A percentile compares a stretch with the other conserved stretches of the same genome.
Evolutionary conservation across 2,797 vertebrate species (phyloP).

Genomic region (Spondyliosoma cantharus): DNA sequence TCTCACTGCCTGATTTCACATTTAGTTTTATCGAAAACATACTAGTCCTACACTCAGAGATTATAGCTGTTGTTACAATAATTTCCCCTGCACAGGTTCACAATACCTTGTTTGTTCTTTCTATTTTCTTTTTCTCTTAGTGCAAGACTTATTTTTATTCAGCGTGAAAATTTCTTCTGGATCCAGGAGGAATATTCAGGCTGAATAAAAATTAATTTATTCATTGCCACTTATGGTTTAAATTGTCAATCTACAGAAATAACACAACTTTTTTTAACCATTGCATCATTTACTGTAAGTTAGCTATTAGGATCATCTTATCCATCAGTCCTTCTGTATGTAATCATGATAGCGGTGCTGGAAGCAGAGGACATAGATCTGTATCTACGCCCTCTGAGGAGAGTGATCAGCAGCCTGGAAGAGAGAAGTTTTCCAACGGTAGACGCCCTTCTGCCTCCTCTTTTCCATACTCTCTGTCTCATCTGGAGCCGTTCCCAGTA

Average conservation of each 20-base stretch:
- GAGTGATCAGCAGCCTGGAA: slow-evolving; percentile 81
- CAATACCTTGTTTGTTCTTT: not conserved
- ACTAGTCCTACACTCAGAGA: not conserved
- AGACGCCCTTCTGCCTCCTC: slow-evolving; percentile 84
- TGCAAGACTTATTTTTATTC: too few species aligned
- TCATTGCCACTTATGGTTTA: not conserved
- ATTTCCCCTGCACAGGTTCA: not conserved
- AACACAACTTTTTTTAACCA: not conserved
- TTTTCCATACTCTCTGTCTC: slow-evolving; percentile 91
- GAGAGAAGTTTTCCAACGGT: slow-evolving; percentile 84
- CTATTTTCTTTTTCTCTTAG: not conserved
- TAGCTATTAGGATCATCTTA: not conserved
- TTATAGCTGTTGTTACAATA: not conserved
- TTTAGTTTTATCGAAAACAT: not conserved
- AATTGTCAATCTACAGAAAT: not conserved
- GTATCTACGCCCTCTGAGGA: slow-evolving; percentile 81
- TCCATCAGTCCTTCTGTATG: slow-evolving; percentile 17
- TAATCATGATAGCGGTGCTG: slow-evolving; percentile 74
- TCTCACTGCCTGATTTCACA: not conserved
- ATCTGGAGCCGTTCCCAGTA: slow-evolving; percentile 90
- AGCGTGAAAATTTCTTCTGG: not conserved
- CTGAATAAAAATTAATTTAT: too few species aligned
- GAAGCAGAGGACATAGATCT: slow-evolving; percentile 84
- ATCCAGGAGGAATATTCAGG: too few species aligned
- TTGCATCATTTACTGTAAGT: not conserved